A percentile compares a stretch with the other conserved stretches of the same genome.
phyloP scores from a whole-genome alignment of 2,888 invertebrate species.

The Pocota personata region DNA sequence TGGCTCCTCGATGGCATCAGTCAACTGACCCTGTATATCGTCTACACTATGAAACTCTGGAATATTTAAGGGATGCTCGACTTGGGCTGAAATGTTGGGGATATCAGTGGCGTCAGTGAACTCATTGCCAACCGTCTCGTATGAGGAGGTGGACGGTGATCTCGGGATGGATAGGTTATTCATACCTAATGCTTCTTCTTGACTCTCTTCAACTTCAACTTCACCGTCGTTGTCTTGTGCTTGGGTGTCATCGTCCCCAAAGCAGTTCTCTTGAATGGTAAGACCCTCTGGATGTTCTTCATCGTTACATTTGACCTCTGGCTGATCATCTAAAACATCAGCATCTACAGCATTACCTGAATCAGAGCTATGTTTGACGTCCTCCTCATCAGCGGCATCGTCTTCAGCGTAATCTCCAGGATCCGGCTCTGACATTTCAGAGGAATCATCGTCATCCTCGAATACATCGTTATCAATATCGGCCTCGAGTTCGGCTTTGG shows the following conservation, averaged over 20 bases:
- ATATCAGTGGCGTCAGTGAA: slow-evolving; percentile 78
- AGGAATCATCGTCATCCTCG: slow-evolving; percentile 84
- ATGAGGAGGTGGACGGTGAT: slow-evolving; percentile 82
- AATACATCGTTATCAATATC: slow-evolving; percentile 85
- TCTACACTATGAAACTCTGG: slow-evolving; percentile 83
- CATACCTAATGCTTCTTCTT: slow-evolving; percentile 36
- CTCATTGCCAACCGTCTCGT: slow-evolving; percentile 82
- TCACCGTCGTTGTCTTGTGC: slow-evolving; percentile 1
- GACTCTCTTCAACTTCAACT: slow-evolving; percentile 39
- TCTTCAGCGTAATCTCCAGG: slow-evolving; percentile 83
- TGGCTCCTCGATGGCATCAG: slow-evolving; percentile 83
- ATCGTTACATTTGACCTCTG: slow-evolving; percentile 38
- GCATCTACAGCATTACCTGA: slow-evolving; percentile 82
- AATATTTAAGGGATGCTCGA: slow-evolving; percentile 67
- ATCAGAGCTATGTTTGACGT: slow-evolving; percentile 81
- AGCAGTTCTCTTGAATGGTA: slow-evolving; percentile 54
- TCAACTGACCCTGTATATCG: slow-evolving; percentile 83
- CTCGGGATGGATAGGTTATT: slow-evolving; percentile 70
- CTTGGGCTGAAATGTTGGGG: slow-evolving; percentile 51
- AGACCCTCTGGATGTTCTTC: slow-evolving; percentile 18
- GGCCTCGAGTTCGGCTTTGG: slow-evolving; percentile 84
- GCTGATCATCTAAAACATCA: slow-evolving; percentile 74
- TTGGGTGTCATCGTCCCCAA: slow-evolving; percentile 32
- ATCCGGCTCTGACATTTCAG: slow-evolving; percentile 77
- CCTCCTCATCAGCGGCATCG: slow-evolving; percentile 78